Evolutionary conservation across 2,797 vertebrate genomes (phyloP).

Genomic region (Enteromius fasciolatus): DNA sequence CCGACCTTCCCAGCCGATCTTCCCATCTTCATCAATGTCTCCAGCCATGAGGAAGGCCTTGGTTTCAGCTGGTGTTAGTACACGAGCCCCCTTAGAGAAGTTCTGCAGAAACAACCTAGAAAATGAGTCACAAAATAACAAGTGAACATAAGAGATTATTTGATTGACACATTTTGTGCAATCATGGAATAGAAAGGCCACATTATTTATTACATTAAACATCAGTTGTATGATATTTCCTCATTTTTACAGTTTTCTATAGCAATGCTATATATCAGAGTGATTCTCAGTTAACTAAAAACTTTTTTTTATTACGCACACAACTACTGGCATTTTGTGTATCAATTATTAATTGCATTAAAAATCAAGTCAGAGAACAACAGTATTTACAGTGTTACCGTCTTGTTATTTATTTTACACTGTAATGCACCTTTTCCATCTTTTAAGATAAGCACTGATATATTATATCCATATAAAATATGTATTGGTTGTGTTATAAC

Average conservation of each 20-base stretch:
- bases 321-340: neutral
- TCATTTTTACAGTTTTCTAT: neutral
- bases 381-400: neutral
- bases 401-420: neutral
- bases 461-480: neutral
- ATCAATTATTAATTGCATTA: neutral
- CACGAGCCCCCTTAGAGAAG: slow-evolving; percentile 73
- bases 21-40: slow-evolving; percentile 75
- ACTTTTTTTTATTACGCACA: neutral
- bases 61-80: slow-evolving; percentile 72
- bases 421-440: neutral
- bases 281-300: neutral
- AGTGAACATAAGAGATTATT: neutral
- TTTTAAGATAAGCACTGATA: neutral
- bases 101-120: slow-evolving; percentile 76
- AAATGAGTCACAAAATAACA: neutral
- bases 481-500: neutral
- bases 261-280: neutral
- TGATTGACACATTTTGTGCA: neutral
- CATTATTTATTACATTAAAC: neutral
- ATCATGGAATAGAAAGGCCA: neutral
- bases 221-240: neutral
- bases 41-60: slow-evolving; percentile 72
- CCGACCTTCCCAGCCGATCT: slow-evolving; percentile 76
- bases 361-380: neutral